Evolutionary conservation across 2,888 invertebrate species (phyloP), one percentile per base, ranked within the genome.

Genomic region (Aelia acuminata): DNA sequence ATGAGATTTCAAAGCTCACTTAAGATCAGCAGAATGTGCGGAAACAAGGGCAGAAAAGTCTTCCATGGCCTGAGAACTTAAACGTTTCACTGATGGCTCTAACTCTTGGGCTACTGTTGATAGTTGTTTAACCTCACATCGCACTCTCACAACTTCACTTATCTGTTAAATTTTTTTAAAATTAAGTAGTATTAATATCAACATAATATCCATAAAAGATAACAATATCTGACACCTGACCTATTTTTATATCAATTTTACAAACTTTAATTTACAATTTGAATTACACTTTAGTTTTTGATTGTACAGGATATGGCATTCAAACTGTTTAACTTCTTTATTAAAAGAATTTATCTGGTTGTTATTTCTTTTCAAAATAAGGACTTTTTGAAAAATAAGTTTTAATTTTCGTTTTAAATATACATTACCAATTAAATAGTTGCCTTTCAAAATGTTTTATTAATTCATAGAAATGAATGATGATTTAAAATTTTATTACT

Each of bases 111-210:
- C 94, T 84, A 95, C 93, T 35, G 93, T 93, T 90, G 94, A 94
- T 90, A 95, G 92, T 90, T 95, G 94, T 91, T 95, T 94, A 90
- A 95, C 93, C 91, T 95, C 95, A 89, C 94, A 94, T 88, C 94
- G 93, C 89, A 95, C 92, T 84, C 94, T 93, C 90, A 94, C 93
- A 39, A 95, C 94, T 91, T 95, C 95, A 90, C 95, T 95, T 92
- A 95, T 93, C 93, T 95, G 93, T 47, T 89, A 89, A 18, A n/a
- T 18, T 11, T 75, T 13, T n/a, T 43, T 80, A 3, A 3, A 43
- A 11, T 80, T 39, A 80, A 39, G 20, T 80, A 22, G 43, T 80
- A 80, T 80, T 7, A 80, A 87, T 18, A 63, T 18, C 35, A 22
- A 43, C 8, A 84, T n/a, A 5, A 11, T 80, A 13, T 1, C 22